These are phyloP conservation scores for Drosophila rhopaloa DNA, from an alignment of 1,140 invertebrate species.

Conservation along the genomic window DNA sequence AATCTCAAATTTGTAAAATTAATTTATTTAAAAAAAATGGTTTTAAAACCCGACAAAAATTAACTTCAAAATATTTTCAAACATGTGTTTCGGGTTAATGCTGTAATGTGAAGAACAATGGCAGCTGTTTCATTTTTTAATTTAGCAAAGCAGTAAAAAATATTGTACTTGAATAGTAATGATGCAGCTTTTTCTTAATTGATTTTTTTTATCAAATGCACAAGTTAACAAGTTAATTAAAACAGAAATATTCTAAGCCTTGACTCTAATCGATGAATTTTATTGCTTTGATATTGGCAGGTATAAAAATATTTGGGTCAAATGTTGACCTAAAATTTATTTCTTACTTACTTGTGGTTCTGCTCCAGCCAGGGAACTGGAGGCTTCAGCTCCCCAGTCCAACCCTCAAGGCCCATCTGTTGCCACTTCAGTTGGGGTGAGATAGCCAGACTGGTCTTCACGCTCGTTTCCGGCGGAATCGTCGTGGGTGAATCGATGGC, in stretches of 20 bases:
- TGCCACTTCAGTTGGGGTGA: slow-evolving; percentile 42
- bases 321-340: not conserved
- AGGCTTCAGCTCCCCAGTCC: slow-evolving; percentile 64
- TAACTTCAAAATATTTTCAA: too few relatives aligned
- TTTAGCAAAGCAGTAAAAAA: not conserved
- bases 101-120: too few relatives aligned
- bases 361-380: slow-evolving; percentile 42
- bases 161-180: not conserved
- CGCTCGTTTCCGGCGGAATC: slow-evolving; percentile 27
- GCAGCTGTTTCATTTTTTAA: not conserved
- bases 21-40: too few relatives aligned
- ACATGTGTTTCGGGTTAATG: too few relatives aligned
- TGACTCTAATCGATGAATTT: too few relatives aligned
- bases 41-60: too few relatives aligned
- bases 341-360: slow-evolving; percentile 52
- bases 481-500: slow-evolving; percentile 1
- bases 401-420: slow-evolving; percentile 70
- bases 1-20: too few relatives aligned
- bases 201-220: too few relatives aligned
- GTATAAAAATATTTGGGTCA: not conserved
- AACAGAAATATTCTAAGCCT: too few relatives aligned
- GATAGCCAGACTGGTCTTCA: slow-evolving; percentile 35
- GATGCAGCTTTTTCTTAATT: not conserved
- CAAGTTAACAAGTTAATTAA: too few relatives aligned
- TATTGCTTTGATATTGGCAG: not conserved